phyloP scores from a whole-genome alignment of 2,797 vertebrate species.

The Chaunax sp. region DNA sequence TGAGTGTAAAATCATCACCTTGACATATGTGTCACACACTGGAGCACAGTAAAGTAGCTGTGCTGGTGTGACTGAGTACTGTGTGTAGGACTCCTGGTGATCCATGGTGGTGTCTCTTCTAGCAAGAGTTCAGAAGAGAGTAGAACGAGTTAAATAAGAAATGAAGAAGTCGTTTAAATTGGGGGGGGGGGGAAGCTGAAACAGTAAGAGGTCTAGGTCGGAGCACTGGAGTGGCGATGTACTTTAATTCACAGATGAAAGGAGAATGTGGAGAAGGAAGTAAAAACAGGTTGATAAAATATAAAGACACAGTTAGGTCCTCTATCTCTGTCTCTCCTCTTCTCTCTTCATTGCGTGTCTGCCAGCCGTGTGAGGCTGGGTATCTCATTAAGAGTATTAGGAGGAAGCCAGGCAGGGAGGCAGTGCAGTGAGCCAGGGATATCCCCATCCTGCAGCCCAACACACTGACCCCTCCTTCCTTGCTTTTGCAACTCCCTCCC shows the following conservation, averaged over 20 bases:
- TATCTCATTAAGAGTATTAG: constrained; percentile 66
- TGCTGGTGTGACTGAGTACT: constrained; percentile 22
- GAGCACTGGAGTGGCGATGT: constrained; percentile 22
- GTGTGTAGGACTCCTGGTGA: constrained; percentile 35
- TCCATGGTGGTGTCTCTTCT: constrained; percentile 13
- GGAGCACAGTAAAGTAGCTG: constrained; percentile 7
- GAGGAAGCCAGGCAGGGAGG: constrained; percentile 50
- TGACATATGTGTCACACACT: constrained; percentile 19
- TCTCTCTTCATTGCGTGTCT: constrained; percentile 24
- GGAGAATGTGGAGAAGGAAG: constrained; percentile 18
- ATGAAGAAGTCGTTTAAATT: constrained; percentile 45
- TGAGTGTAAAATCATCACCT: constrained; percentile 29
- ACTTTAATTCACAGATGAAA: constrained; percentile 41
- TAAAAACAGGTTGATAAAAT: constrained; percentile 29
- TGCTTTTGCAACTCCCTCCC: constrained; percentile 45
- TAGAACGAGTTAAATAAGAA: constrained; percentile 43
- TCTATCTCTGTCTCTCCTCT: neutral
- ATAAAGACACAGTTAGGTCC: constrained; percentile 20
- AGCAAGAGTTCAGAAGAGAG: constrained; percentile 25
- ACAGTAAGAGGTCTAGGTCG: constrained; percentile 2
- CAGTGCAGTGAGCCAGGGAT: constrained; percentile 56
- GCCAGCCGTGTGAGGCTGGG: constrained; percentile 54
- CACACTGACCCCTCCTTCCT: constrained; percentile 59
- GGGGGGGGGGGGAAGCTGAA: neutral
- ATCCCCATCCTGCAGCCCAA: constrained; percentile 70